These are phyloP conservation scores for Heterocephalus glaber DNA, from an alignment of 2,113 vertebrate genomes.

Conservation along the genomic window DNA sequence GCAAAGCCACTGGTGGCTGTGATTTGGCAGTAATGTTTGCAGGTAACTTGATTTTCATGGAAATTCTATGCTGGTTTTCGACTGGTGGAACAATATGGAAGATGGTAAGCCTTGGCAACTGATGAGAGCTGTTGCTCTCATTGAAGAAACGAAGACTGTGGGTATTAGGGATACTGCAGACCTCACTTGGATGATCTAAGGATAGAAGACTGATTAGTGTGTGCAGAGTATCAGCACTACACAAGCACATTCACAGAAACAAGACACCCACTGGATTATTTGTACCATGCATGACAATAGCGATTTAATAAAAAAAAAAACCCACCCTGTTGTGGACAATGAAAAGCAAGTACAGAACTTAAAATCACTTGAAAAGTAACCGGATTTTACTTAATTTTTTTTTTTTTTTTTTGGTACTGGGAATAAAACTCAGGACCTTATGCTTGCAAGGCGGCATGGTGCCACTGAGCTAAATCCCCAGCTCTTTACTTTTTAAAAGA, in stretches of 20 bases:
- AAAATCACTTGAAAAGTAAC: conserved; percentile 28
- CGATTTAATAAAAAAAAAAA: background rate
- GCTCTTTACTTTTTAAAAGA: conserved; percentile 12
- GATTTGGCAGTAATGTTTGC: background rate
- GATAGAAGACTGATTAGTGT: background rate
- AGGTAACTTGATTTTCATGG: background rate
- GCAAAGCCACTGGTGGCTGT: background rate
- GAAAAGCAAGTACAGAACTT: background rate
- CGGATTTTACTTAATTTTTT: conserved; percentile 20
- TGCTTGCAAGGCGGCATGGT: too few relatives aligned
- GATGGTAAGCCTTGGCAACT: background rate
- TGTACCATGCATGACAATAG: background rate
- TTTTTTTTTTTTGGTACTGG: background rate
- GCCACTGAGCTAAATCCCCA: too few relatives aligned
- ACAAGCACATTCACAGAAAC: background rate
- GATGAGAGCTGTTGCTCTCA: too few relatives aligned
- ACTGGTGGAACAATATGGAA: background rate
- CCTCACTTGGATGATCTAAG: background rate
- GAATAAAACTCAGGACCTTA: too few relatives aligned
- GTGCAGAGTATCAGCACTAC: background rate
- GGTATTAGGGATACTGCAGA: background rate
- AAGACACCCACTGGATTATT: background rate
- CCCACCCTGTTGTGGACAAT: background rate
- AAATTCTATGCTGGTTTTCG: background rate
- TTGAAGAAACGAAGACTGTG: background rate